Base-by-base conservation (phyloP, 1,140 invertebrate species). In the Piezodorus guildinii region DNA sequence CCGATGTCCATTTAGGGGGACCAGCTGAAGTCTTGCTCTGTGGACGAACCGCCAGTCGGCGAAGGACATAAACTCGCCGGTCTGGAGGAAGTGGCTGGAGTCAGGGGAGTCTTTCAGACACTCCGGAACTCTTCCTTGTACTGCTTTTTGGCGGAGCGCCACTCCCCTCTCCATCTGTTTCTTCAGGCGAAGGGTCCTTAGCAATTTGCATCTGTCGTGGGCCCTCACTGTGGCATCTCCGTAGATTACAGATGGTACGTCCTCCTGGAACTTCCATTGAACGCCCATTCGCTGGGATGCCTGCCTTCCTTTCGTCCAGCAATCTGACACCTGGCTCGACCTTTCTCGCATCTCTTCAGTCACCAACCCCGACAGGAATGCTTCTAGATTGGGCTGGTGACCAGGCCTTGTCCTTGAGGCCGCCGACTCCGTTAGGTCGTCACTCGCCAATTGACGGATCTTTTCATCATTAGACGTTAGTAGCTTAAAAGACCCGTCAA, bases 21-120 rank as follows among this genome's bases (percentile, higher is more conserved):
- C n/a, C n/a, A n/a, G 67, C 0, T 68, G 65, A 0, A 71, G 62
- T 12, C 70, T 19, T 0, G 71, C 70, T 9, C 65, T 58, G 63
- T 72, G 71, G 16, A 72, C 64, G 65, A 72, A 71, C 2, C 69
- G 59, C 71, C 70, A 71, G 56, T 71, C 71, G 17, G 66, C 59
- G 46, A 71, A 72, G 0, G 65, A 39, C 17, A 60, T 66, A 44
- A 59, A 70, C 3, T 54, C 30, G 0, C 71, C 69, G 10, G 39
- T 61, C 1, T 14, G 15, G 0, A 70, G 27, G 19, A 69, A 67
- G 54, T 71, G 69, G 43, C 43, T 52, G 9, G 51, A 52, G 12
- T 52, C 51, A 3, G 51, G 51, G 16, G 51, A 52, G 16, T 52
- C 21, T 17, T 3, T 34, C 4, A 58, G 51, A 30, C 60, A 59